phyloP scores from a whole-genome alignment of 1,140 invertebrate genomes.

The Paraescarpia echinospica region DNA sequence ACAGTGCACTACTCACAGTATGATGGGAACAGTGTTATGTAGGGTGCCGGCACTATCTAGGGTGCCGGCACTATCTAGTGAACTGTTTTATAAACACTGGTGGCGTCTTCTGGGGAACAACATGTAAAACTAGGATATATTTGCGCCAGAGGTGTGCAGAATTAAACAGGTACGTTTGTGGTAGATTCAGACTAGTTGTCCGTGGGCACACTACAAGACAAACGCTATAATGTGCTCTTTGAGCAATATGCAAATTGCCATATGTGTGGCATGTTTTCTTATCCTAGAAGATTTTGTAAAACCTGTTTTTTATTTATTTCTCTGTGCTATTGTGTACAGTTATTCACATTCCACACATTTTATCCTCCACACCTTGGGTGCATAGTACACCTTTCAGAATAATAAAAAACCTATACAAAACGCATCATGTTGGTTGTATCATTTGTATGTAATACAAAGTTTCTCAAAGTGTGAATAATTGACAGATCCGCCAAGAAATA shows the following conservation, averaged over 20 bases:
- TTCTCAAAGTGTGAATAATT: too few species aligned
- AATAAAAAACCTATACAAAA: neutral
- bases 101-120: neutral
- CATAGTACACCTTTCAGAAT: neutral
- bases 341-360: neutral
- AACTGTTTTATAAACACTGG: neutral
- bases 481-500: too few species aligned
- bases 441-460: too few species aligned
- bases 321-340: neutral
- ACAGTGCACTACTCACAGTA: too few species aligned
- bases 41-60: neutral
- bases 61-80: neutral
- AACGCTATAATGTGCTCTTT: neutral
- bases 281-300: neutral
- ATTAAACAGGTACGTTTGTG: neutral
- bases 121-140: neutral
- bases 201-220: neutral
- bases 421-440: too few species aligned
- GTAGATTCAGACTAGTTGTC: neutral
- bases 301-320: neutral
- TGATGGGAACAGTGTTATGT: too few species aligned
- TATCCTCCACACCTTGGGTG: neutral
- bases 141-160: neutral
- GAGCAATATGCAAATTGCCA: neutral
- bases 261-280: neutral